Base-by-base conservation (phyloP, 2,113 vertebrate genomes). In the Cyanistes caeruleus region DNA sequence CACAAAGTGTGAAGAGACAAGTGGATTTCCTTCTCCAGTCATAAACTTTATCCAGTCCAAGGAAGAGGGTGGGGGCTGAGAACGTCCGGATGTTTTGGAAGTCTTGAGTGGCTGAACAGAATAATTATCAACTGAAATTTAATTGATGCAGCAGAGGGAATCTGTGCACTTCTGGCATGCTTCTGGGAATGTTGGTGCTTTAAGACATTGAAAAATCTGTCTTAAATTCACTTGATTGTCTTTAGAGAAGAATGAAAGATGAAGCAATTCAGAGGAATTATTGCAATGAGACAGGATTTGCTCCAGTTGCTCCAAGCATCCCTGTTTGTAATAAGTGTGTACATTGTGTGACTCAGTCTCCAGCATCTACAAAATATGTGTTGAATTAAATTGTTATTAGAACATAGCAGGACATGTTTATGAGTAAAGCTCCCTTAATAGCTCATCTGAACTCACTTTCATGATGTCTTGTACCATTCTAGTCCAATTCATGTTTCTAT, bases 331-430 rank as follows among this genome's bases (percentile, higher is more conserved):
- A 63, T 92, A 97, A 97, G 74, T 62, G 48, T 95, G 91, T 88
- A 89, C 58, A 28, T 86, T 96, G 90, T 97, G 68, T 96, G 96
- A 95, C 58, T 96, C 93, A 46, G 46, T 88, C 73, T 77, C 79
- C 82, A 83, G 90, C 88, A 86, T 95, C 95, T 96, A 90, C 94
- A 88, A 97, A 98, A 95, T 96, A 95, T 98, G 97, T 95, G 95
- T 97, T 93, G 97, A 97, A 97, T 98, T 98, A 97, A 98, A 95
- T 92, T 92, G 94, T 96, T 97, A 97, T 96, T 98, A 96, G 92
- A 97, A 93, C 89, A 81, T 96, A 95, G 95, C 85, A 96, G 97
- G 91, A 74, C 84, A 86, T 94, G 92, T 96, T 98, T 97, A 93
- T 97, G 91, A 95, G 76, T 95, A 95, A 97, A 97, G 79, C 90